phyloP scores from a whole-genome alignment of 2,113 vertebrate species.

The Nesoenas mayeri region DNA sequence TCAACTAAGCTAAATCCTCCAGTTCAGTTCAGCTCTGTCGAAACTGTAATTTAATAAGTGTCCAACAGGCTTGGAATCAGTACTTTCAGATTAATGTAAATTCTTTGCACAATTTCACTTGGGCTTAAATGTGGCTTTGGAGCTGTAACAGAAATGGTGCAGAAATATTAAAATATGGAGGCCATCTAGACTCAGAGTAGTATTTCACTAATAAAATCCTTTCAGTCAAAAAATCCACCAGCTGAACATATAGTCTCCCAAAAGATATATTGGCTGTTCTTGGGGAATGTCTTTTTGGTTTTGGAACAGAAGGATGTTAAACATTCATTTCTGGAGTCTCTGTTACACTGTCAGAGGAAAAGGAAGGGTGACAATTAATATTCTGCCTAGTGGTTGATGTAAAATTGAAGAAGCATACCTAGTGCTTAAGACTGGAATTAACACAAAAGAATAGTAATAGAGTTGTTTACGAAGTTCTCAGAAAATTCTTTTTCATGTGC shows the following conservation, averaged over 20 bases:
- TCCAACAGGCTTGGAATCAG: not conserved
- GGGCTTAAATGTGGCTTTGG: not conserved
- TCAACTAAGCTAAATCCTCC: not conserved
- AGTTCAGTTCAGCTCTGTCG: not conserved
- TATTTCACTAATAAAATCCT: not conserved
- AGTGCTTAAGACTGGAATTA: not conserved
- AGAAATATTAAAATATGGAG: not conserved
- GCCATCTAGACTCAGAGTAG: not conserved
- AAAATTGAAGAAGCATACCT: not conserved
- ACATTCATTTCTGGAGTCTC: not conserved
- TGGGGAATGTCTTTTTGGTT: rapidly evolving
- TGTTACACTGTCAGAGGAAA: not conserved
- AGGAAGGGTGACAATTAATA: not conserved
- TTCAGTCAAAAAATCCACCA: not conserved
- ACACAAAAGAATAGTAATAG: not conserved
- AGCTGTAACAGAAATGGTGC: not conserved
- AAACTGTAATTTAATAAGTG: not conserved
- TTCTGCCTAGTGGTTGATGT: not conserved
- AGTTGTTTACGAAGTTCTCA: not conserved
- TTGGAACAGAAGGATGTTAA: not conserved
- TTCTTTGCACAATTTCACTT: not conserved
- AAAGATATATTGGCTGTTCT: not conserved
- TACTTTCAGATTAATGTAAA: not conserved
- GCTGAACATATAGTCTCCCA: not conserved
- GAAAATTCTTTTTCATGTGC: not conserved